Percentiles rank a stretch among this genome's conserved stretches.
Conservation (phyloP, 2,113 vertebrate species). For the Trogon surrucura region DNA sequence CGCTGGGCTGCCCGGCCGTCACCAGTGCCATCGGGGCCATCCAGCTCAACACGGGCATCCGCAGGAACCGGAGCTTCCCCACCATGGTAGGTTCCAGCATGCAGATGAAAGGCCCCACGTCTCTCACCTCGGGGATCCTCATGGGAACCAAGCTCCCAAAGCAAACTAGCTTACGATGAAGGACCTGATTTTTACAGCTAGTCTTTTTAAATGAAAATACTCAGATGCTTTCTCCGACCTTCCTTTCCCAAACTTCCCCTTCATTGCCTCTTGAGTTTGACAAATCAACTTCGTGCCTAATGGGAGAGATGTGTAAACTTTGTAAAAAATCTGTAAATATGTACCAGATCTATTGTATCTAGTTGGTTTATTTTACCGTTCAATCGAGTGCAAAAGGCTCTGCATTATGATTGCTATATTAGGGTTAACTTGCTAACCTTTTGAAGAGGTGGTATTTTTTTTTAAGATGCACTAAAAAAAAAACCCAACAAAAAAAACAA, state of each 20-base stretch:
- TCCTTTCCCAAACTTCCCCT: not conserved
- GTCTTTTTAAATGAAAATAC: slow-evolving; percentile 49
- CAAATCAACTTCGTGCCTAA: slow-evolving; percentile 85
- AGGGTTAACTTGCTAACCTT: slow-evolving; percentile 41
- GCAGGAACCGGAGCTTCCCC: slow-evolving; percentile 94
- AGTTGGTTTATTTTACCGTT: slow-evolving; percentile 60
- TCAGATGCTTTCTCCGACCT: not conserved
- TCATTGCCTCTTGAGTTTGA: slow-evolving; percentile 70
- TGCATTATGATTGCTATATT: not conserved
- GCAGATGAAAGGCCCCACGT: slow-evolving; percentile 92
- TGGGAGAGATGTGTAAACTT: slow-evolving; percentile 69
- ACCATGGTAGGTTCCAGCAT: slow-evolving; percentile 97
- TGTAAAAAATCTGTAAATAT: slow-evolving; percentile 75
- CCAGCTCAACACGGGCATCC: slow-evolving; percentile 86
- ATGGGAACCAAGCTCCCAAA: slow-evolving; percentile 83
- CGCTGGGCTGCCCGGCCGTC: slow-evolving; percentile 71
- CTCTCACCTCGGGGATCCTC: slow-evolving; percentile 84
- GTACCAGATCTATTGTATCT: slow-evolving; percentile 55
- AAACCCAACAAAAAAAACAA: not conserved
- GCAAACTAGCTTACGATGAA: slow-evolving; percentile 81
- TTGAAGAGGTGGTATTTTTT: slow-evolving; percentile 17
- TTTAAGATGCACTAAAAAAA: slow-evolving; percentile 77
- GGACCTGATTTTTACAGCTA: slow-evolving; percentile 51
- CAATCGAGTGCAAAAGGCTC: not conserved
- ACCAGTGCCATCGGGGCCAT: slow-evolving; percentile 83